Conservation (phyloP, 2,113 vertebrate species). For the Ptyas mucosa region DNA sequence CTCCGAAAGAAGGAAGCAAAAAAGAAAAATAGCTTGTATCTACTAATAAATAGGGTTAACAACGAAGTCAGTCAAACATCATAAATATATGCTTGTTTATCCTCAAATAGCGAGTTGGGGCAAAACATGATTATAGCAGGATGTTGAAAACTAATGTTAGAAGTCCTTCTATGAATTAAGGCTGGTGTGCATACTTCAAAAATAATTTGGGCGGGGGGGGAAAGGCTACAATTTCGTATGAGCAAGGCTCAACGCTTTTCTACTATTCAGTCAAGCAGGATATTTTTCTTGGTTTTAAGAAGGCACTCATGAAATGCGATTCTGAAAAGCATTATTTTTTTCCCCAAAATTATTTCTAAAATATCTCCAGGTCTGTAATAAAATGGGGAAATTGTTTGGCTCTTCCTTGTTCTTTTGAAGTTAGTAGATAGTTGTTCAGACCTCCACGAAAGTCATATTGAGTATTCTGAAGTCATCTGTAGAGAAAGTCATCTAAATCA, state of each 20-base stretch:
- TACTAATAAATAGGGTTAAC: background rate
- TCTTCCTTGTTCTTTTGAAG: background rate
- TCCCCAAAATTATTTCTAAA: background rate
- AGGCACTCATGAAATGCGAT: background rate
- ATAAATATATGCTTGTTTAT: background rate
- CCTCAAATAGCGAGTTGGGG: background rate
- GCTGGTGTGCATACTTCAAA: background rate
- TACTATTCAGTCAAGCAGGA: background rate
- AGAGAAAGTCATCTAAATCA: background rate
- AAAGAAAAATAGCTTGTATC: background rate
- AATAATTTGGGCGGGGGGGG: background rate
- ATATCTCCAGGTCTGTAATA: background rate
- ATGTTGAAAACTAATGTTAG: background rate
- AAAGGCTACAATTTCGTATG: background rate
- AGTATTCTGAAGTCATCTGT: background rate
- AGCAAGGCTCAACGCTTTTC: background rate
- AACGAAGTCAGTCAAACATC: background rate
- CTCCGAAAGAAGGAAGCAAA: background rate
- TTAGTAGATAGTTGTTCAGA: background rate
- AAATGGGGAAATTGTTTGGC: background rate
- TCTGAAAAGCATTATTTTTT: background rate
- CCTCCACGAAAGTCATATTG: background rate
- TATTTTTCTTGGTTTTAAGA: background rate
- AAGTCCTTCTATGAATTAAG: background rate
- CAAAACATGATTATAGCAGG: background rate